Conservation (phyloP, 2,797 vertebrate genomes). For the Halcyon smyrnensis region DNA sequence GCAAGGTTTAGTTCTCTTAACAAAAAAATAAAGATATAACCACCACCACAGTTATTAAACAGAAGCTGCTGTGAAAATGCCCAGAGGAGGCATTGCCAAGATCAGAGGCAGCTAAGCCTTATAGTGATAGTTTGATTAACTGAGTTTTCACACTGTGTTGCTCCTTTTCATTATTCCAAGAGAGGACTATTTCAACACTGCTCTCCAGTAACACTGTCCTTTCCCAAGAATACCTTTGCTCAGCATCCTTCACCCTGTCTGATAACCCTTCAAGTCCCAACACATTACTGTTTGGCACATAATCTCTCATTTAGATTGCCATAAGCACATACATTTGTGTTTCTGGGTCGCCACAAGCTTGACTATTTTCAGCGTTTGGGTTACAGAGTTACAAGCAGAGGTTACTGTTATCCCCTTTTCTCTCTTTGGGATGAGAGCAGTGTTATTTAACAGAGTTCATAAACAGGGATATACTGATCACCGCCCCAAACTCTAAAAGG, state of each 20-base stretch:
- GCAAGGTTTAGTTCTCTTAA: neutral
- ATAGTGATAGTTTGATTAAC: slow-evolving; percentile 19
- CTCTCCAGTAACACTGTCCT: neutral
- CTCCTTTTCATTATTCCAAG: neutral
- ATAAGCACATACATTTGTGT: neutral
- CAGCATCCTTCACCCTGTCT: neutral
- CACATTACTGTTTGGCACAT: neutral
- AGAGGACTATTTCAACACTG: neutral
- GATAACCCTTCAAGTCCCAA: neutral
- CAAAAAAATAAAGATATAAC: neutral
- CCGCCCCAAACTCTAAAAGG: neutral
- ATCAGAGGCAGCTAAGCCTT: neutral
- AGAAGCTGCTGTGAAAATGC: neutral
- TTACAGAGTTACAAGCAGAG: neutral
- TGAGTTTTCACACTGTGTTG: neutral
- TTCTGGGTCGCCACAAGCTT: neutral
- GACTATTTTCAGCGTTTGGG: neutral
- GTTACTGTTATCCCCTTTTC: neutral
- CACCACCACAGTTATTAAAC: neutral
- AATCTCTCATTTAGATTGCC: neutral
- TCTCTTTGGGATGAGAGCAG: neutral
- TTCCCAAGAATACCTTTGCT: neutral
- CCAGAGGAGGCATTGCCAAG: neutral
- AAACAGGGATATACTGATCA: neutral
- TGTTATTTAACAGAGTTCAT: neutral